phyloP scores from a whole-genome alignment of 2,113 vertebrate genomes.

The Microcebus lehilahytsara region DNA sequence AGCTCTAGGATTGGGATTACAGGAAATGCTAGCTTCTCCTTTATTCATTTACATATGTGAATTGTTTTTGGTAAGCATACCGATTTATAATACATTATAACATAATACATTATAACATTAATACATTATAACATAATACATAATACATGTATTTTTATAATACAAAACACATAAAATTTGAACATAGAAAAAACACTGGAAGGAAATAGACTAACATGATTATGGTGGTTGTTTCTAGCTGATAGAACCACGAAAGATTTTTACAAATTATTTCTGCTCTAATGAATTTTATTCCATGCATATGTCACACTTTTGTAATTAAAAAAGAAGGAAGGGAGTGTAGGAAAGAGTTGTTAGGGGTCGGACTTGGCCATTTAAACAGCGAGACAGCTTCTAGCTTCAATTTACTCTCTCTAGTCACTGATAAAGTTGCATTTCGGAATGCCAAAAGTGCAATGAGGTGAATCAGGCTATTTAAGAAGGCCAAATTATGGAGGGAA shows the following conservation, averaged over 20 bases:
- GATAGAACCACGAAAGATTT: not conserved
- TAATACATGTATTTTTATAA: not conserved
- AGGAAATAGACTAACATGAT: not conserved
- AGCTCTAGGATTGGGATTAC: not conserved
- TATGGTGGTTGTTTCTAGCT: not conserved
- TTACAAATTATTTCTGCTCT: not conserved
- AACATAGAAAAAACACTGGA: not conserved
- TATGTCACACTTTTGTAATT: not conserved
- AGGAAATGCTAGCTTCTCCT: not conserved
- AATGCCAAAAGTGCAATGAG: not conserved
- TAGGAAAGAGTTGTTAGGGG: not conserved
- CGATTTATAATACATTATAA: not conserved
- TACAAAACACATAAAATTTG: not conserved
- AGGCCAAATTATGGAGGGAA: not conserved
- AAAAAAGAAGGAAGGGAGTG: not conserved
- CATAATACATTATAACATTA: not conserved
- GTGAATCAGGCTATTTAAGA: not conserved
- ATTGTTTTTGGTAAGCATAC: constrained; percentile 8
- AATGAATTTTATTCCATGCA: not conserved
- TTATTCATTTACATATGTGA: constrained; percentile 22
- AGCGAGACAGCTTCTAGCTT: not conserved
- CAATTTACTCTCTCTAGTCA: not conserved
- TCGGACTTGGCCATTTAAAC: not conserved
- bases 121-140: not conserved
- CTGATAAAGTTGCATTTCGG: not conserved